Base-by-base conservation (phyloP, 2,113 vertebrate species). In the Otocyon megalotis region DNA sequence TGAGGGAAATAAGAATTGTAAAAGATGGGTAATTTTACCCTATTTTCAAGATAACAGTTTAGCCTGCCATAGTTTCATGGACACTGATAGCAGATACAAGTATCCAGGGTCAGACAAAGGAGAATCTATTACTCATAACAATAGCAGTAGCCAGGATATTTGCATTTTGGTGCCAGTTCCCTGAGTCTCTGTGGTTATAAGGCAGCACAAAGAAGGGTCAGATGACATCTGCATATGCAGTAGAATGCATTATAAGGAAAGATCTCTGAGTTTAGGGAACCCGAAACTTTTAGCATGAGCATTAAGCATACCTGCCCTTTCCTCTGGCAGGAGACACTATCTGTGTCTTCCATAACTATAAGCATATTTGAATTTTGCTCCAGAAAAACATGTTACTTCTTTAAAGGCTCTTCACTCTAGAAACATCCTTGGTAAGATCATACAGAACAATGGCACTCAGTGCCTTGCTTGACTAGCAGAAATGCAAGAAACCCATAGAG, bases 81-180 rank as follows among this genome's bases (percentile, higher is more conserved):
- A 56, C 65, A 11, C 17, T 91, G 63, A 96, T 13, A 67, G 85
- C 10, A 80, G 69, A 63, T 14, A 35, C 19, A 35, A 48, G 37
- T 84, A 26, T 62, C 80, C 67, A 60, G 22, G 13, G 15, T 88
- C 82, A 91, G 81, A 85, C 17, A 83, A 69, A 83, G 1, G 14
- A 80, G 4, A 35, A 6, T 81, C 32, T 60, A n/a, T 58, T 83
- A 65, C 5, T 77, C 60, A 65, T 5, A 63, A 8, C 17, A 93
- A 26, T 16, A 72, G 35, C 14, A 22, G n/a, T 58, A 84, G 37
- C 4, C 69, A 65, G 30, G 60, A 9, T 26, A 88, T 90, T 8
- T 92, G 77, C 17, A 74, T n/a, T 92, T 69, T 94, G 92, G 28
- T 69, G 19, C 50, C 63, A 85, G 32, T 85, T n/a, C 37, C 71